Conservation (phyloP, 2,888 invertebrate species). For the Cataglyphis rosenhaueri region DNA sequence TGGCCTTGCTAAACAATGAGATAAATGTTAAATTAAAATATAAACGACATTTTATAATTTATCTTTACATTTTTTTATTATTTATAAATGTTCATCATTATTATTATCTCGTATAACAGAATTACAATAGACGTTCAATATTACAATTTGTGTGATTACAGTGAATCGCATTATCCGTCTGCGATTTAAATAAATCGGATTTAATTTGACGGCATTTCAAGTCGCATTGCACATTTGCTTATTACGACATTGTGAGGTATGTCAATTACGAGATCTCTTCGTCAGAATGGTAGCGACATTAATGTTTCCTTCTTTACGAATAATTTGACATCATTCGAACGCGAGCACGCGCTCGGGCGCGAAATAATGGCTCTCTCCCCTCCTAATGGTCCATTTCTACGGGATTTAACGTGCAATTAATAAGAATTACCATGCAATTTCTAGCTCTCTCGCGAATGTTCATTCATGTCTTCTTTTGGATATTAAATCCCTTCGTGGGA, state of each 20-base stretch:
- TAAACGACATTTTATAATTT: not conserved
- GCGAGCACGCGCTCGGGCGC: constrained; percentile 6
- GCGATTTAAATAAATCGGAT: not conserved
- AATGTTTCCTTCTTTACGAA: constrained; percentile 41
- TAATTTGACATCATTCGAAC: constrained; percentile 38
- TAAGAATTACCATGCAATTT: constrained; percentile 52
- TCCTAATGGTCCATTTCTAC: constrained; percentile 38
- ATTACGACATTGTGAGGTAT: constrained; percentile 6
- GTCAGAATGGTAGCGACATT: constrained; percentile 7
- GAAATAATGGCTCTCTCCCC: constrained; percentile 16
- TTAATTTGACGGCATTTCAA: not conserved
- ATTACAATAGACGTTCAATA: not conserved
- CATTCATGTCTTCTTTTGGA: not conserved
- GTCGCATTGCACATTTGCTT: not conserved
- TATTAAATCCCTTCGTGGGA: constrained; percentile 34
- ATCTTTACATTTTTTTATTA: not conserved
- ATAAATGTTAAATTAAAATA: not conserved
- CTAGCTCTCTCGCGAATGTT: constrained; percentile 28
- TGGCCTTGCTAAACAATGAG: no score
- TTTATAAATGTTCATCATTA: not conserved
- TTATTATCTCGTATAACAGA: not conserved
- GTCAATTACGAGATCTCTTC: constrained; percentile 37
- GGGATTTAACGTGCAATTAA: constrained; percentile 50
- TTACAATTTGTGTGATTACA: not conserved
- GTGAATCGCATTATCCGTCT: not conserved